Evolutionary conservation across 2,888 invertebrate species (phyloP), one percentile per base, ranked within the genome.

Genomic region (Anthophora plumipes): DNA sequence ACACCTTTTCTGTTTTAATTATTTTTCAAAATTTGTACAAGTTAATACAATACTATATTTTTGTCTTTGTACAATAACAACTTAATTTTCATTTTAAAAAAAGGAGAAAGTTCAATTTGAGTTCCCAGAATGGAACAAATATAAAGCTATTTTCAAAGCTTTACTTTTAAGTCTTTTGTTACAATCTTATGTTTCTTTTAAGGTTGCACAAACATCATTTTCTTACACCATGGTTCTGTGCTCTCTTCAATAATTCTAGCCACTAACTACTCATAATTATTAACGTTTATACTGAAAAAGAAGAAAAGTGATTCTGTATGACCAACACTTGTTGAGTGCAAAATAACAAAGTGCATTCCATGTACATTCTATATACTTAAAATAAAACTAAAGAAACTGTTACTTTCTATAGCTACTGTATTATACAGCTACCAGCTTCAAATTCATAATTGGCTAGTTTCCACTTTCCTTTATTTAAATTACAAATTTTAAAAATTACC

Each of bases 191-290:
- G 43, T 61, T 46, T 68, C 14, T 55, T 86, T 81, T 9, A 83
- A 90, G 90, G 88, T 90, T 20, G 68, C 86, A 14, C 85, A 86
- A 20, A 82, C 89, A 7, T 89, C 90, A 2, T 88, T 91, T 72
- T 90, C 90, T 20, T 90, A 88, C 67, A 84, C 88, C 57, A 91
- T 89, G 57, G 85, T 90, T 22, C 75, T 91, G 9, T 86, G 82
- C 61, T 90, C 90, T 11, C 41, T 88, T 57, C 86, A 84, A 55
- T 89, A 77, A 82, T 55, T 1, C 4, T 5, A 17, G 12, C 7
- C 17, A 57, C 0, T 22, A 20, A 17, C 1, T 14, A 50, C 12
- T 5, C 6, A 31, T 14, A 20, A 25, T 3, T 37, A 22, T 37
- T 11, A 12, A 59, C 31, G 20, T 52, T 25, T 17, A n/a, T n/a